These are phyloP conservation scores for Acyrthosiphon pisum DNA, from an alignment of 1,140 invertebrate species.

Conservation along the genomic window DNA sequence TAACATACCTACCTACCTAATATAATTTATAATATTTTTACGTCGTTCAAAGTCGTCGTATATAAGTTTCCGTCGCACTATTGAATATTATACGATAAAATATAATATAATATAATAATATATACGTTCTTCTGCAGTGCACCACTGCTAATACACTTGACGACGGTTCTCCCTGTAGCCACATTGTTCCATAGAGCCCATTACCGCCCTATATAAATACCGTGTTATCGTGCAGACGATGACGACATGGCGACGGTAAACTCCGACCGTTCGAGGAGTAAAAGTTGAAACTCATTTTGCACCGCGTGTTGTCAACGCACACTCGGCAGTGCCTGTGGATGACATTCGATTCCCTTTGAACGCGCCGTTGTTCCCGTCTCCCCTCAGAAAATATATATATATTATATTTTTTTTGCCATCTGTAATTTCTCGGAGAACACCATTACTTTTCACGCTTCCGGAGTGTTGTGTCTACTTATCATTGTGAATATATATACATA, in stretches of 20 bases:
- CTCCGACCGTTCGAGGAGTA: not conserved
- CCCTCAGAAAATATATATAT: not conserved
- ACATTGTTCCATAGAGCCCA: slow-evolving; percentile 26
- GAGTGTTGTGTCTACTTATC: slow-evolving; percentile 33
- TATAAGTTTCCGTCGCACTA: not conserved
- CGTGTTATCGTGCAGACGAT: slow-evolving; percentile 16
- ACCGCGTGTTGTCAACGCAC: slow-evolving; percentile 25
- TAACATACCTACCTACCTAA: too few relatives aligned
- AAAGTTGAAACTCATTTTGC: slow-evolving; percentile 45
- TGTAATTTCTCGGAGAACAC: not conserved
- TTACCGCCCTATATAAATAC: not conserved
- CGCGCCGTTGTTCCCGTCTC: not conserved
- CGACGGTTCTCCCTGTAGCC: not conserved
- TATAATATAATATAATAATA: not conserved
- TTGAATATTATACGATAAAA: not conserved
- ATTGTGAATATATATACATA: not conserved
- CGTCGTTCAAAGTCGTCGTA: not conserved
- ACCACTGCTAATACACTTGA: not conserved
- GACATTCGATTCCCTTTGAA: slow-evolving; percentile 50
- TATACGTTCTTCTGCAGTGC: not conserved
- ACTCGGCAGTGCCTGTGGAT: slow-evolving; percentile 18
- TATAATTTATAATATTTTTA: not conserved
- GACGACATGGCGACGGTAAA: not conserved
- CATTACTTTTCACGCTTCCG: slow-evolving; percentile 41
- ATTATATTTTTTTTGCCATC: not conserved